Percentiles rank a stretch among this genome's conserved stretches.
phyloP scores from a whole-genome alignment of 2,888 invertebrate genomes.

The Xestia c-nigrum region DNA sequence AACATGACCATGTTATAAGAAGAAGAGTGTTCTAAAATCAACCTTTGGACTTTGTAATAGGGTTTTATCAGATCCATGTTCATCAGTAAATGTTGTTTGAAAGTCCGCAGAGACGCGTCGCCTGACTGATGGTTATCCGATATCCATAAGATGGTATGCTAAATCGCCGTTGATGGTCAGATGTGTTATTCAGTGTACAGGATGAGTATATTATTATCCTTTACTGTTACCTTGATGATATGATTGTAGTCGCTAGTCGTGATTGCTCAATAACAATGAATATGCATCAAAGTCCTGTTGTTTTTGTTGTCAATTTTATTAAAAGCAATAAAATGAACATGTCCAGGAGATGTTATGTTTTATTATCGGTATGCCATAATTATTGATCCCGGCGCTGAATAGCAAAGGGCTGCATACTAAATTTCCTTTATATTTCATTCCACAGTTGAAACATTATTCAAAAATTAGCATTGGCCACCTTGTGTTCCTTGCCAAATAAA shows the following conservation, averaged over 20 bases:
- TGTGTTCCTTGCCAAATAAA: slow-evolving; percentile 8
- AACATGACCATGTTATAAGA: slow-evolving; percentile 23
- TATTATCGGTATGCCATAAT: background rate
- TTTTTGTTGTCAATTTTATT: slow-evolving; percentile 9
- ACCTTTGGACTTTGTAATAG: slow-evolving; percentile 53
- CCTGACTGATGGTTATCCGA: slow-evolving; percentile 74
- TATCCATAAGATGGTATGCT: slow-evolving; percentile 70
- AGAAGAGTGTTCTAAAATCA: slow-evolving; percentile 26
- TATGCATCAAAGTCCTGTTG: slow-evolving; percentile 20
- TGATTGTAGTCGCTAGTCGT: slow-evolving; percentile 44
- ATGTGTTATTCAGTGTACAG: slow-evolving; percentile 69
- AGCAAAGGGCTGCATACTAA: background rate
- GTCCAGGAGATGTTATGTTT: background rate
- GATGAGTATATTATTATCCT: slow-evolving; percentile 58
- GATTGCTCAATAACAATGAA: slow-evolving; percentile 36
- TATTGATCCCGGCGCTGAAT: background rate
- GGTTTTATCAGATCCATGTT: slow-evolving; percentile 29
- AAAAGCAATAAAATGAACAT: slow-evolving; percentile 8
- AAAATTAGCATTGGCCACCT: slow-evolving; percentile 10
- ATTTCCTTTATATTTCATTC: background rate
- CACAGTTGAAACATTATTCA: background rate
- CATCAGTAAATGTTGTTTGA: slow-evolving; percentile 25
- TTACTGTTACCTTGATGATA: slow-evolving; percentile 52
- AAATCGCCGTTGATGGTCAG: slow-evolving; percentile 66
- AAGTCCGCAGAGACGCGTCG: slow-evolving; percentile 62